Conservation (phyloP, 2,797 vertebrate genomes). For the Eulemur mongoz region DNA sequence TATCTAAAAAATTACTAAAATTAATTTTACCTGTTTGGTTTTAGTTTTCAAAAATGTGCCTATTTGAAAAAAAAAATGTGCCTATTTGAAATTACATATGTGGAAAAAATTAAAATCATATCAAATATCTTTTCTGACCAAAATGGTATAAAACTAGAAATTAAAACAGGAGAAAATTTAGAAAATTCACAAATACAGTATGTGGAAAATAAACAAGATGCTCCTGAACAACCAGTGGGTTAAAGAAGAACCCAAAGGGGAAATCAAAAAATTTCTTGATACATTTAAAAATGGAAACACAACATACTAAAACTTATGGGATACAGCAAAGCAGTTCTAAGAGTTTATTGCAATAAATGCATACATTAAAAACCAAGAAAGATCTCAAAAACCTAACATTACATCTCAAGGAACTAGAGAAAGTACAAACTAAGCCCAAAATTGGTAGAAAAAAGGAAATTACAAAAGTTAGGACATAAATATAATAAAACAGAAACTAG, state of each 20-base stretch:
- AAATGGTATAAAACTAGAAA: neutral
- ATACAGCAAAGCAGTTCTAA: neutral
- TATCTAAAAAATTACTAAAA: neutral
- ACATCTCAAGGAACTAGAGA: too few relatives aligned
- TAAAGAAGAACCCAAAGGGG: neutral
- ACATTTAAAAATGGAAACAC: neutral
- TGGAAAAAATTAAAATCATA: neutral
- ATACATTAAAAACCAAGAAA: neutral
- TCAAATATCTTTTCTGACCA: neutral
- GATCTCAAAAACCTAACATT: too few relatives aligned
- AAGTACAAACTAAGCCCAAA: neutral
- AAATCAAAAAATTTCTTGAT: neutral
- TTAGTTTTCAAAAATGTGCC: neutral
- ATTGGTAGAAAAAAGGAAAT: neutral
- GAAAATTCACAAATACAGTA: neutral
- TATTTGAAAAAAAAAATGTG: neutral
- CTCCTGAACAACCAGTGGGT: neutral
- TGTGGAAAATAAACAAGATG: neutral
- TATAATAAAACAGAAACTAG: neutral
- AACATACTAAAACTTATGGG: neutral
- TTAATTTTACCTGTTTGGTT: neutral
- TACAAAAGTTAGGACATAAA: neutral
- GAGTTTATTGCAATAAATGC: neutral
- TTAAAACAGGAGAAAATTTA: neutral
- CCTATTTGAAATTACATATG: neutral